These are phyloP conservation scores for Lasioglossum pauxillum DNA, from an alignment of 2,888 invertebrate genomes.

Conservation along the genomic window DNA sequence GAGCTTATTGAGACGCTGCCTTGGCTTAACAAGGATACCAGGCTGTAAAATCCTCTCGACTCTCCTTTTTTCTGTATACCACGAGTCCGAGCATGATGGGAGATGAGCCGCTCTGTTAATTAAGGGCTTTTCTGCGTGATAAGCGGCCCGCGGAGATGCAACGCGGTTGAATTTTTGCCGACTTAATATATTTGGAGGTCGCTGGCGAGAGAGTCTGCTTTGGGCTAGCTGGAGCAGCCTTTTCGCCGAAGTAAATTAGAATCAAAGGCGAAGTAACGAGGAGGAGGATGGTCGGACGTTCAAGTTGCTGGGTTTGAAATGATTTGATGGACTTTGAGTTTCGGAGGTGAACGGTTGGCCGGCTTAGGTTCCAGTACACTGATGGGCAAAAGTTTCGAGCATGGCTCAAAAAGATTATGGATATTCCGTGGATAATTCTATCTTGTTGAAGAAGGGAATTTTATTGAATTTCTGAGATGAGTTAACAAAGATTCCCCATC, in stretches of 20 bases:
- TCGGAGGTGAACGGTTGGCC: background rate
- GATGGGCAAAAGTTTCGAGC: background rate
- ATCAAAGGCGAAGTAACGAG: background rate
- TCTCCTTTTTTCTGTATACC: background rate
- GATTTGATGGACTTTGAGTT: background rate
- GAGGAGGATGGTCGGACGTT: background rate
- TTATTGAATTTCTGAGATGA: background rate
- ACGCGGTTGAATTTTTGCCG: background rate
- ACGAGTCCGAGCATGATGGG: background rate
- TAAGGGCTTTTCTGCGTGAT: conserved; percentile 32
- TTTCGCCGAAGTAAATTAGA: background rate
- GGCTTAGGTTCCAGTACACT: background rate
- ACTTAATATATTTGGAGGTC: conserved; percentile 22
- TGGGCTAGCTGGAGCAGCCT: background rate
- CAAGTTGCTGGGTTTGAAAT: background rate
- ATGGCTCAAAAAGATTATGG: background rate
- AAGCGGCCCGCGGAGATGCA: conserved; percentile 15
- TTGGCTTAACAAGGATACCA: conserved; percentile 50
- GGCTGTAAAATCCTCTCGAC: conserved; percentile 18
- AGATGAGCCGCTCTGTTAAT: conserved; percentile 26
- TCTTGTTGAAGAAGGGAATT: background rate
- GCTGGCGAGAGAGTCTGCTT: background rate
- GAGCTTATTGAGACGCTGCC: conserved; percentile 58
- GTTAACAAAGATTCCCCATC: background rate
- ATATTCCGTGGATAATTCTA: background rate